Percentiles rank a stretch among this genome's conserved stretches.
Evolutionary conservation across 1,140 invertebrate species (phyloP).

Genomic region (Drosophila tani): DNA sequence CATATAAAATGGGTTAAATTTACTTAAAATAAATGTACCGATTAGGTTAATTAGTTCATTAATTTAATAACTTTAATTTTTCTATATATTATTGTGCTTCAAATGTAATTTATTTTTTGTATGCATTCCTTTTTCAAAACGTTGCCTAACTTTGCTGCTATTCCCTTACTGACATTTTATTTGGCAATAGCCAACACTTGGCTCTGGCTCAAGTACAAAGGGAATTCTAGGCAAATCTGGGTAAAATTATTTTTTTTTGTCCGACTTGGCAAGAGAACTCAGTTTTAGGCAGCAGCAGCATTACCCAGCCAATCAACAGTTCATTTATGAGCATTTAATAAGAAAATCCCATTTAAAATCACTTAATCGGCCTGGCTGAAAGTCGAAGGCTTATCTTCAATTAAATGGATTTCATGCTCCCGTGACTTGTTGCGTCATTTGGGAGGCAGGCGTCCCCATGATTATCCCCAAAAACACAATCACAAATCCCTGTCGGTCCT

Average conservation of each 20-base stretch:
- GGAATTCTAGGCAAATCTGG: constrained; percentile 15
- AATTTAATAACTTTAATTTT: too few species aligned
- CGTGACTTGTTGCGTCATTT: constrained; percentile 38
- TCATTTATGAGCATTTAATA: constrained; percentile 45
- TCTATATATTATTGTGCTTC: background rate
- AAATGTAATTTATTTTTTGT: background rate
- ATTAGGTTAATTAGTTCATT: too few species aligned
- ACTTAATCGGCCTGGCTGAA: constrained; percentile 17
- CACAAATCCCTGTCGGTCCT: constrained; percentile 25
- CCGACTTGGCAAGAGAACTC: constrained; percentile 32
- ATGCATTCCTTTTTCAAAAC: background rate
- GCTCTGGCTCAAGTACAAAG: constrained; percentile 35
- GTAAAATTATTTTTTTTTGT: constrained; percentile 59
- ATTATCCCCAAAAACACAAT: constrained; percentile 23
- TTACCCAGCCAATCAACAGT: constrained; percentile 20
- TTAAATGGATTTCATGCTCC: constrained; percentile 26
- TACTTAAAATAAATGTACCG: background rate
- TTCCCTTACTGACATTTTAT: constrained; percentile 10
- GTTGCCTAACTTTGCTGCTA: too few species aligned
- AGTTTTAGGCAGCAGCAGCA: background rate
- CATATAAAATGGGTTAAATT: background rate
- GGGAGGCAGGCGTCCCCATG: constrained; percentile 1
- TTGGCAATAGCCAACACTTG: constrained; percentile 54
- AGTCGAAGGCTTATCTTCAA: constrained; percentile 31
- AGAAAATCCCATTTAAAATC: constrained; percentile 31